Conservation (phyloP, 2,888 invertebrate genomes). For the Lochmaea crataegi region DNA sequence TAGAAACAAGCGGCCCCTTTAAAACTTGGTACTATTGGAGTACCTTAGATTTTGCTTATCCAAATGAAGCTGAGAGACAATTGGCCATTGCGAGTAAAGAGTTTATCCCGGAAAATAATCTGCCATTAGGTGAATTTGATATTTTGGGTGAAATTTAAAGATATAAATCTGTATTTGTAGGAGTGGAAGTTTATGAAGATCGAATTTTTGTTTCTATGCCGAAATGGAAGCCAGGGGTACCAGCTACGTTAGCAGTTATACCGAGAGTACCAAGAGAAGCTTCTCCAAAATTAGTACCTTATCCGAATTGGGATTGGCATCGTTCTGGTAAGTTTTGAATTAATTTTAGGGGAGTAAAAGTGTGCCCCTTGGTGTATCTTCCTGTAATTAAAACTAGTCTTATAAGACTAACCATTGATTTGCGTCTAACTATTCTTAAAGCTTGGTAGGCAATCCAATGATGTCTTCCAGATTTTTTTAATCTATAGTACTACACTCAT, state of each 20-base stretch:
- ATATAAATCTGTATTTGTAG: slow-evolving; percentile 57
- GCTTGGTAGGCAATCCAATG: too few relatives aligned
- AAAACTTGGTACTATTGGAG: slow-evolving; percentile 79
- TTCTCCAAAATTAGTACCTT: slow-evolving; percentile 76
- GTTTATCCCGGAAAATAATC: slow-evolving; percentile 78
- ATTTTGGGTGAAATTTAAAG: not conserved
- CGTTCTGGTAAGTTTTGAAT: slow-evolving; percentile 64
- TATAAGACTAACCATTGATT: too few relatives aligned
- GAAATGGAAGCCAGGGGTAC: slow-evolving; percentile 80
- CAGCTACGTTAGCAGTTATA: slow-evolving; percentile 78
- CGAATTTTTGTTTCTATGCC: slow-evolving; percentile 82
- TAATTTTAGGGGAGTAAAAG: not conserved
- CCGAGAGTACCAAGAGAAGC: slow-evolving; percentile 69
- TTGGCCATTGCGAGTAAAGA: slow-evolving; percentile 71
- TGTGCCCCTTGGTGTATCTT: too few relatives aligned
- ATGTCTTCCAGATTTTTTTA: too few relatives aligned
- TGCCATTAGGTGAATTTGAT: slow-evolving; percentile 66
- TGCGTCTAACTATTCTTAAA: too few relatives aligned
- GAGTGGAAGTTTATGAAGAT: slow-evolving; percentile 76
- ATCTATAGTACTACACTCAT: too few relatives aligned
- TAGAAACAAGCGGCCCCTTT: slow-evolving; percentile 70
- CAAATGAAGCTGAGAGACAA: slow-evolving; percentile 69
- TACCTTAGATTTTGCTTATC: slow-evolving; percentile 78
- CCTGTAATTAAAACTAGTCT: too few relatives aligned
- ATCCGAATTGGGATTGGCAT: slow-evolving; percentile 81